These are phyloP conservation scores for Oscheius sp. DNA, from an alignment of 1,140 invertebrate genomes.

Conservation along the genomic window DNA sequence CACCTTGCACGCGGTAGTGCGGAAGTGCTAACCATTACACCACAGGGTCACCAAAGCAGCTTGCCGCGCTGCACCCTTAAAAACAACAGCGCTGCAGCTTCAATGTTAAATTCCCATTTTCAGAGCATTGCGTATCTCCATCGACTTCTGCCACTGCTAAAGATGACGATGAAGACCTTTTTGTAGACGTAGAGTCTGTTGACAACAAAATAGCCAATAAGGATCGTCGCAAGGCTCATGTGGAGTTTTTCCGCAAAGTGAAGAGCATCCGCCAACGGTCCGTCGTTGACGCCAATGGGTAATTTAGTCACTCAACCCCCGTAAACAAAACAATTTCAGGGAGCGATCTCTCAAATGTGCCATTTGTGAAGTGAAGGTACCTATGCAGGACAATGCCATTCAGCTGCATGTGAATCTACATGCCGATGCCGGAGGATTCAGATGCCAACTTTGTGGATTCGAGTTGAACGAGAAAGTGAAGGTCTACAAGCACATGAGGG, in stretches of 20 bases:
- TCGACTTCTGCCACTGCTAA: not conserved
- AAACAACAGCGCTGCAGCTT: too few species aligned
- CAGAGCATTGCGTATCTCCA: not conserved
- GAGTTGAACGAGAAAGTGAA: constrained; percentile 29
- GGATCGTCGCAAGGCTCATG: constrained; percentile 22
- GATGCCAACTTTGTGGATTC: constrained; percentile 31
- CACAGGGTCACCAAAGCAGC: too few species aligned
- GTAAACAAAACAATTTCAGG: constrained; percentile 9
- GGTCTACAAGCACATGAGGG: constrained; percentile 31
- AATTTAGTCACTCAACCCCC: not conserved
- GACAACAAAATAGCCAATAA: constrained; percentile 30
- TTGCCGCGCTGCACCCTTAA: too few species aligned
- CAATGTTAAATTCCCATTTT: too few species aligned
- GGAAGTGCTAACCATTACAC: too few species aligned
- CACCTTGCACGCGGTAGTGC: too few species aligned
- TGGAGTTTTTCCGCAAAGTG: constrained; percentile 32
- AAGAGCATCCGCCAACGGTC: constrained; percentile 28
- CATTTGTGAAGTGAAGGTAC: constrained; percentile 24
- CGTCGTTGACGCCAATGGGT: not conserved
- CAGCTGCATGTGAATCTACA: constrained; percentile 27
- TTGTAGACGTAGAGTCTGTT: constrained; percentile 32
- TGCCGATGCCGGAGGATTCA: constrained; percentile 30
- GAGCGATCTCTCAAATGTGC: constrained; percentile 24
- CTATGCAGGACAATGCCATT: constrained; percentile 29
- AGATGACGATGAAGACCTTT: constrained; percentile 28